Evolutionary conservation across 2,113 vertebrate genomes (phyloP), one percentile per base, ranked within the genome.

Genomic region (Lipotes vexillifer): DNA sequence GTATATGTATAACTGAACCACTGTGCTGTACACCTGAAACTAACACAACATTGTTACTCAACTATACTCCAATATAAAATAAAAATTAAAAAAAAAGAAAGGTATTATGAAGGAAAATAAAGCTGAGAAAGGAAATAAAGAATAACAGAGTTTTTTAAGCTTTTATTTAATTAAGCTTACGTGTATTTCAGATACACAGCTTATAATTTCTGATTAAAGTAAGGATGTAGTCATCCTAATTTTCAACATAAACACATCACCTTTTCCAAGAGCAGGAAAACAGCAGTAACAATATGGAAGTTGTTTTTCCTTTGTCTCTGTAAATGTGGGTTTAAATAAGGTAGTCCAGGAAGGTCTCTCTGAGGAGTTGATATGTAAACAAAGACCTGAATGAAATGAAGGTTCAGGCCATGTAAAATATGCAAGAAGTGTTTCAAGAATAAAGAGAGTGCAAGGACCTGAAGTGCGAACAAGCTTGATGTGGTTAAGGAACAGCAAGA

Each of bases 341-440:
- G 41, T 23, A 72, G 36, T 57, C 88, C 9, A 88, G n/a, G 18
- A 92, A 84, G 61, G 80, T 10, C 61, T 88, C 77, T 94, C 14
- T 90, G 74, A 63, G 5, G 18, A 71, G 29, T 8, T 41, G 17
- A 52, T 66, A 84, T 92, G 10, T 92, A 65, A 90, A 94, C 36
- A 91, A 61, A 94, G 83, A 89, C 17, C 38, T 95, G 33, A 75
- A 86, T 94, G 29, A 94, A 96, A 94, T 69, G 66, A 89, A 90
- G 59, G 23, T 90, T 23, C 2, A 20, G 41, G 38, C 21, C 55
- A 92, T 29, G 66, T 86, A 63, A 92, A 89, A 85, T 68, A 85
- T 55, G 41, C 23, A 21, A 95, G 36, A 82, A 68, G 31, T 61
- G 23, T 87, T 90, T 61, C 46, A 90, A 92, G 33, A 86, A 84